Percentiles rank a stretch among this genome's conserved stretches.
Evolutionary conservation across 2,113 vertebrate genomes (phyloP).

Genomic region (Myotis yumanensis): DNA sequence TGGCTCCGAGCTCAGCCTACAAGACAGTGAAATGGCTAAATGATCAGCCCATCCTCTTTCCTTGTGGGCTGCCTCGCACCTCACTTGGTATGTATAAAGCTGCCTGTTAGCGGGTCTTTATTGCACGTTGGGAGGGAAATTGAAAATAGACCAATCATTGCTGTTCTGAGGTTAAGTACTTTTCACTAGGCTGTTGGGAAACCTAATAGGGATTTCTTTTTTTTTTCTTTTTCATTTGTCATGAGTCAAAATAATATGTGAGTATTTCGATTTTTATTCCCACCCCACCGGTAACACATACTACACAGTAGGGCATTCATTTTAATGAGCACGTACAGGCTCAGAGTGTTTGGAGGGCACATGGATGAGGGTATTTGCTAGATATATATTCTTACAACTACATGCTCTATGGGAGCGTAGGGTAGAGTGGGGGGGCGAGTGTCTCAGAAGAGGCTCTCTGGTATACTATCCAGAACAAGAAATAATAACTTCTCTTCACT

Average conservation of each 20-base stretch:
- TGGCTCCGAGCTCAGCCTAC: not conserved
- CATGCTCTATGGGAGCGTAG: not conserved
- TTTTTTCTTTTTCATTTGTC: not conserved
- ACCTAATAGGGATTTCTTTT: not conserved
- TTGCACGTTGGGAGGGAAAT: slow-evolving; percentile 37
- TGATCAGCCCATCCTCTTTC: not conserved
- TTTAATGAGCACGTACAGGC: not conserved
- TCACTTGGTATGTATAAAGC: slow-evolving; percentile 22
- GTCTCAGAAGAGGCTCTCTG: not conserved
- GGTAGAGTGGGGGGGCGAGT: too few relatives aligned
- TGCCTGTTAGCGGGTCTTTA: slow-evolving; percentile 42
- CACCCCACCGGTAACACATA: not conserved
- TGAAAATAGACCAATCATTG: slow-evolving; percentile 54
- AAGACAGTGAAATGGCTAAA: not conserved
- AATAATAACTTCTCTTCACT: not conserved
- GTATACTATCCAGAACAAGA: not conserved
- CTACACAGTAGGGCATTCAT: slow-evolving; percentile 14
- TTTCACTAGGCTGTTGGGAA: slow-evolving; percentile 55
- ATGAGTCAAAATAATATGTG: slow-evolving; percentile 53
- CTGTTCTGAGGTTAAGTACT: slow-evolving; percentile 40
- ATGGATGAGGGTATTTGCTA: not conserved
- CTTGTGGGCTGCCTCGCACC: not conserved
- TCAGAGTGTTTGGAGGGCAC: not conserved
- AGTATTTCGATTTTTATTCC: slow-evolving; percentile 40
- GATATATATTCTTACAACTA: not conserved